Percentiles rank a stretch among this genome's conserved stretches.
Evolutionary conservation across 2,888 invertebrate genomes (phyloP).

Genomic region (Lepidocyrtoides sp.): DNA sequence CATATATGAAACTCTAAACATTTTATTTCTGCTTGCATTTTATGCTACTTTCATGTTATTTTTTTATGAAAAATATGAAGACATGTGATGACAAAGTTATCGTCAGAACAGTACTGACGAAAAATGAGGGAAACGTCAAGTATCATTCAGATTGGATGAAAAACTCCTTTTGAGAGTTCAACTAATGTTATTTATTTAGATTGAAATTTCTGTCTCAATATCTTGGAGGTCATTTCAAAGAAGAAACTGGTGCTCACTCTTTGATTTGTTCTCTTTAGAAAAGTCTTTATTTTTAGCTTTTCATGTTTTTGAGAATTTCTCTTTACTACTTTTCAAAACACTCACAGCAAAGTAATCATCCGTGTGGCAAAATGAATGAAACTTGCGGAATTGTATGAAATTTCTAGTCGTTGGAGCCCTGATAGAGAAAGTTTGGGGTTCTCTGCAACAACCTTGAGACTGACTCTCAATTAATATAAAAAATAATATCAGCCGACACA

Average conservation of each 20-base stretch:
- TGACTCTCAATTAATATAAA: too few species aligned
- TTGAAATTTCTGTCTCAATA: slow-evolving; percentile 14
- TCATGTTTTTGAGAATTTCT: too few species aligned
- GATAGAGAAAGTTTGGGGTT: too few species aligned
- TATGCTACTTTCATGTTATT: neutral
- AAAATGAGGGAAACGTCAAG: slow-evolving; percentile 17
- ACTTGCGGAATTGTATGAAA: too few species aligned
- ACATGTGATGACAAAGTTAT: neutral
- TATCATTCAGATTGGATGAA: neutral
- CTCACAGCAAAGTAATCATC: too few species aligned
- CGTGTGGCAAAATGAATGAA: too few species aligned
- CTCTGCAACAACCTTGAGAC: too few species aligned
- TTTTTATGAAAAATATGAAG: neutral
- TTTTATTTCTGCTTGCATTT: neutral
- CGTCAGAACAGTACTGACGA: neutral
- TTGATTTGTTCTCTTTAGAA: neutral
- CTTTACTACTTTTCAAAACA: too few species aligned
- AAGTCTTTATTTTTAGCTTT: neutral
- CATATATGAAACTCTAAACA: too few species aligned
- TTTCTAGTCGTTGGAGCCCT: too few species aligned
- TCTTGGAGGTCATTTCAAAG: slow-evolving; percentile 46
- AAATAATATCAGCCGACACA: too few species aligned
- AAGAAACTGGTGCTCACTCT: neutral
- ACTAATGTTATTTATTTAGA: slow-evolving; percentile 39
- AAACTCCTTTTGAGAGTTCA: neutral